Conservation (phyloP, 2,797 vertebrate genomes). For the Euphonia xanthogaster region DNA sequence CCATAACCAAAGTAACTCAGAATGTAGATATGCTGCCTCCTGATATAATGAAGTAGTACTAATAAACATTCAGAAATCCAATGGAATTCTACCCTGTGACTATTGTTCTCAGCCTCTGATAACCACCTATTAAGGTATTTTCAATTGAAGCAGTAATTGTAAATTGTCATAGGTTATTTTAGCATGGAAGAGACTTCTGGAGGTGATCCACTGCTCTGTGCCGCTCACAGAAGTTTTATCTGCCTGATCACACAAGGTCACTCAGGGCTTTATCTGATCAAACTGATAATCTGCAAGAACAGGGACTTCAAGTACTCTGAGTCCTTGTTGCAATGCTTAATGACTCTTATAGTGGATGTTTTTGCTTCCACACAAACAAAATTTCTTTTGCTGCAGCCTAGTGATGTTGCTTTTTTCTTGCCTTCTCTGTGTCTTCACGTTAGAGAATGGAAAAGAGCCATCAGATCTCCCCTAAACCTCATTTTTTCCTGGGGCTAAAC, state of each 20-base stretch:
- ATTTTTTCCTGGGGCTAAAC: not conserved
- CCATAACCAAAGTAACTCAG: not conserved
- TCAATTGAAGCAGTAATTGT: not conserved
- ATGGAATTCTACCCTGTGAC: not conserved
- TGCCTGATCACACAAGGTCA: not conserved
- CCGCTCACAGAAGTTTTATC: not conserved
- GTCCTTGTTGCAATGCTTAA: not conserved
- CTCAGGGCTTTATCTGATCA: not conserved
- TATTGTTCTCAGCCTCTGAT: not conserved
- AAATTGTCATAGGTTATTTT: not conserved
- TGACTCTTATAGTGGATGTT: not conserved
- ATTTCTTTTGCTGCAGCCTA: not conserved
- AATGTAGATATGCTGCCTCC: not conserved
- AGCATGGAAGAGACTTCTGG: not conserved
- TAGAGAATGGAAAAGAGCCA: not conserved
- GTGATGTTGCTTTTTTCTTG: not conserved
- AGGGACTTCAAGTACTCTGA: not conserved
- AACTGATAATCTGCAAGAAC: not conserved
- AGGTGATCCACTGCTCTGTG: not conserved
- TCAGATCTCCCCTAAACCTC: not conserved
- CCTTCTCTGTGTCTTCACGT: not conserved
- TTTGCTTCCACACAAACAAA: not conserved
- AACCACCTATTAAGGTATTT: not conserved
- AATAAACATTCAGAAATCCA: constrained; percentile 11
- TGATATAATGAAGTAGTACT: not conserved